These are phyloP conservation scores for Zootoca vivipara DNA, from an alignment of 2,113 vertebrate genomes.

Conservation along the genomic window DNA sequence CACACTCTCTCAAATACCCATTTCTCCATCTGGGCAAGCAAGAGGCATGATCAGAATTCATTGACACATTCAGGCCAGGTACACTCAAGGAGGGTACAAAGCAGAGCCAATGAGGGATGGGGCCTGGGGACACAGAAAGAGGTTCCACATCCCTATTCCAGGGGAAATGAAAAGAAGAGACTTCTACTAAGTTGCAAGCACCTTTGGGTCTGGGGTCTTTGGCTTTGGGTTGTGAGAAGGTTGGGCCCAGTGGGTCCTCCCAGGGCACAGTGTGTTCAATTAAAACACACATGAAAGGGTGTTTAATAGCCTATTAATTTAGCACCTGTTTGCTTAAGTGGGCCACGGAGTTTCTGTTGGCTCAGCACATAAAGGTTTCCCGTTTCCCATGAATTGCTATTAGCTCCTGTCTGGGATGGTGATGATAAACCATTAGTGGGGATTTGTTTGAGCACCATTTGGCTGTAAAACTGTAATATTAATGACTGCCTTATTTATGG, in stretches of 20 bases:
- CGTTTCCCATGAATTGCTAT: constrained; percentile 1
- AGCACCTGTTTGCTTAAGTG: background rate
- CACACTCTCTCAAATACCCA: too few species aligned
- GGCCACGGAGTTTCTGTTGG: background rate
- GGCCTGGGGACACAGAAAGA: too few species aligned
- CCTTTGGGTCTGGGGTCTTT: background rate
- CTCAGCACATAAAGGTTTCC: background rate
- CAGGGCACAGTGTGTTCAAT: background rate
- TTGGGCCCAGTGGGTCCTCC: background rate
- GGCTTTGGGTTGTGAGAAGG: too few species aligned
- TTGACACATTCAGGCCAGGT: too few species aligned
- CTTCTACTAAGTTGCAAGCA: too few species aligned
- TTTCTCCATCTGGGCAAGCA: too few species aligned
- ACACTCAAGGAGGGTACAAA: background rate
- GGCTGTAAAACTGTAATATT: constrained; percentile 54
- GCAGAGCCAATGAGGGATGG: too few species aligned
- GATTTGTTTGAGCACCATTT: constrained; percentile 62
- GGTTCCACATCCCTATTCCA: too few species aligned
- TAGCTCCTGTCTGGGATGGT: constrained; percentile 45
- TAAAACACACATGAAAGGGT: background rate
- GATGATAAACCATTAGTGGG: constrained; percentile 46
- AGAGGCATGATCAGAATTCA: too few species aligned
- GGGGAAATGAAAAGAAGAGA: too few species aligned
- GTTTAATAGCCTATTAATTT: background rate
- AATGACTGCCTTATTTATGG: constrained; percentile 62